Percentiles rank a stretch among this genome's conserved stretches.
Evolutionary conservation across 2,113 vertebrate species (phyloP).

Genomic region (Oxyruncus cristatus): DNA sequence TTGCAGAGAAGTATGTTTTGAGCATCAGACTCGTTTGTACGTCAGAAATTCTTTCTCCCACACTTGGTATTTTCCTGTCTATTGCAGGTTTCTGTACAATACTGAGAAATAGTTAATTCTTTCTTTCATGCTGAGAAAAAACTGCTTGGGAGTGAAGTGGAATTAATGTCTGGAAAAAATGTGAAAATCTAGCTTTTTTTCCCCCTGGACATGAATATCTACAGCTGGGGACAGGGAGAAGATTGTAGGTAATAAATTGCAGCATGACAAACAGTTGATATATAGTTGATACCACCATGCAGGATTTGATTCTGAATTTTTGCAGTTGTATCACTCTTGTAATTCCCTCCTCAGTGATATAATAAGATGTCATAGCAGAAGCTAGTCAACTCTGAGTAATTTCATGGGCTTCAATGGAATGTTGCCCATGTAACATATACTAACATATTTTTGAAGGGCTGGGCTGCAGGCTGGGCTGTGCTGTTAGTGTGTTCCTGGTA

Average conservation of each 20-base stretch:
- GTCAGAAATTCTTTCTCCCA: background rate
- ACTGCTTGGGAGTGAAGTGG: background rate
- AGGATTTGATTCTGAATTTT: background rate
- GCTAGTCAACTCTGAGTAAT: background rate
- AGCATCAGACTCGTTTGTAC: background rate
- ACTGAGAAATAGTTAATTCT: background rate
- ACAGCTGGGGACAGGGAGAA: background rate
- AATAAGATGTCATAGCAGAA: background rate
- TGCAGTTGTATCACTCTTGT: background rate
- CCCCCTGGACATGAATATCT: background rate
- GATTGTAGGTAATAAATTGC: background rate
- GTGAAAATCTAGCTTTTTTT: background rate
- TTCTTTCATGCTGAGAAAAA: background rate
- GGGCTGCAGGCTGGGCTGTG: background rate
- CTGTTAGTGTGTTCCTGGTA: background rate
- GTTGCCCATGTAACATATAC: background rate
- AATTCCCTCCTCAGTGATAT: background rate
- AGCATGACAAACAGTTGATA: background rate
- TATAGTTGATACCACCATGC: background rate
- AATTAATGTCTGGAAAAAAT: background rate
- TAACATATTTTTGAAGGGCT: background rate
- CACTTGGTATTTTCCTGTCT: background rate
- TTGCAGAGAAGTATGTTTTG: background rate
- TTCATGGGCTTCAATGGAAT: background rate
- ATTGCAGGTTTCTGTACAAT: background rate